A percentile compares a stretch with the other conserved stretches of the same genome.
These are phyloP conservation scores for Hafferia zeledoni DNA, from an alignment of 2,797 vertebrate species.

Conservation along the genomic window DNA sequence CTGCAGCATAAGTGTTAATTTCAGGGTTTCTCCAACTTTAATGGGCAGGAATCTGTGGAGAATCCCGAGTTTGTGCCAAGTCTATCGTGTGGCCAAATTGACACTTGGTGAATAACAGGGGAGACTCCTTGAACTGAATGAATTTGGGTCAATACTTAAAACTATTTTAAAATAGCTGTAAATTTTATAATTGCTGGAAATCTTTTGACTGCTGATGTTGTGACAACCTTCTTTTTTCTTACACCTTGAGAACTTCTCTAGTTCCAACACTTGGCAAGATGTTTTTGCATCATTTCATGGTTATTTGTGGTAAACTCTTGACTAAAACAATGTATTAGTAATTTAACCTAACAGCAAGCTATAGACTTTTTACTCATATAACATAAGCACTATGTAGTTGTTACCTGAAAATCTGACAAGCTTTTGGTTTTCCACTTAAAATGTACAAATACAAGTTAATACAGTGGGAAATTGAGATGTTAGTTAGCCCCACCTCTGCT, in stretches of 20 bases:
- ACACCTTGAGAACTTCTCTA: rapidly evolving
- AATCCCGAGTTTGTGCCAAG: background rate
- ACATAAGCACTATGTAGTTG: background rate
- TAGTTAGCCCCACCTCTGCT: background rate
- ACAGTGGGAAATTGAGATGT: background rate
- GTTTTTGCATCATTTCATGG: background rate
- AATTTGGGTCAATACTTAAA: background rate
- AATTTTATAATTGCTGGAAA: background rate
- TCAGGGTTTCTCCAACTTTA: background rate
- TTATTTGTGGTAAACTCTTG: background rate
- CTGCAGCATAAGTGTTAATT: background rate
- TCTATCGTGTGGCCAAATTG: rapidly evolving
- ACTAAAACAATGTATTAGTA: background rate
- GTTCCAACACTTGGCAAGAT: background rate
- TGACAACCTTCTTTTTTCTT: background rate
- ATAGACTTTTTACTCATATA: background rate
- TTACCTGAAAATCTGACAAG: background rate
- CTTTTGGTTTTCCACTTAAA: background rate
- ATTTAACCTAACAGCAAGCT: background rate
- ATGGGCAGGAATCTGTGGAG: background rate
- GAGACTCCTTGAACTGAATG: background rate
- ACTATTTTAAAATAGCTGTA: background rate
- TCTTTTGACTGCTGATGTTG: background rate
- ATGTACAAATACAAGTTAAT: background rate
- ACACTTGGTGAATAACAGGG: background rate